Conservation (phyloP, 2,797 vertebrate species). For the Muscicapa striata region DNA sequence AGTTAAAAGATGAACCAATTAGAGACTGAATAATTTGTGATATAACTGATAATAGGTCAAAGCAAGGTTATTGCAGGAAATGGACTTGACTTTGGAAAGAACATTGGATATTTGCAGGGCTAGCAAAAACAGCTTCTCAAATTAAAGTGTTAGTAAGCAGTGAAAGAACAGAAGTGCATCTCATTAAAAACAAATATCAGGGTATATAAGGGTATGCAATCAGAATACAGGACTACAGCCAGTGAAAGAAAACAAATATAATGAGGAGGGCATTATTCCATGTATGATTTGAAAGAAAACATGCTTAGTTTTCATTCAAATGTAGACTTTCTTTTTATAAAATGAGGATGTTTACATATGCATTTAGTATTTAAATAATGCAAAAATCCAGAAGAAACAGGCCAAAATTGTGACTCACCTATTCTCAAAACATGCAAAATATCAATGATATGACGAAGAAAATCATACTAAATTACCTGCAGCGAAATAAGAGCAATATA, state of each 20-base stretch:
- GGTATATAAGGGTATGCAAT: background rate
- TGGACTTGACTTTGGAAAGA: slow-evolving; percentile 64
- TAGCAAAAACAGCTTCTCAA: slow-evolving; percentile 44
- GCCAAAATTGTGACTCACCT: background rate
- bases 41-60: slow-evolving; percentile 63
- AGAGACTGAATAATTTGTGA: slow-evolving; percentile 64
- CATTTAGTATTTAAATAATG: background rate
- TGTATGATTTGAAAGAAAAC: background rate
- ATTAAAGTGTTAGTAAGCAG: slow-evolving; percentile 62
- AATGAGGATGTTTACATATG: background rate
- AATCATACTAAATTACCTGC: background rate
- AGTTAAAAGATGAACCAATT: slow-evolving; percentile 57
- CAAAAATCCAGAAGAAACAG: background rate
- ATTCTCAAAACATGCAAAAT: background rate
- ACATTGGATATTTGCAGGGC: slow-evolving; percentile 53
- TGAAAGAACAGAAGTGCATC: slow-evolving; percentile 46
- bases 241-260: background rate
- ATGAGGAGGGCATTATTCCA: background rate
- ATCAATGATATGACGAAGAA: background rate
- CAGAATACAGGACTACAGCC: background rate
- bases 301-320: background rate
- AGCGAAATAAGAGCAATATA: background rate
- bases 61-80: slow-evolving; percentile 64
- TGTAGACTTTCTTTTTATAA: background rate
- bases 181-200: slow-evolving; percentile 45